These are phyloP conservation scores for Tetragonisca angustula DNA, from an alignment of 2,888 invertebrate species.

Conservation along the genomic window DNA sequence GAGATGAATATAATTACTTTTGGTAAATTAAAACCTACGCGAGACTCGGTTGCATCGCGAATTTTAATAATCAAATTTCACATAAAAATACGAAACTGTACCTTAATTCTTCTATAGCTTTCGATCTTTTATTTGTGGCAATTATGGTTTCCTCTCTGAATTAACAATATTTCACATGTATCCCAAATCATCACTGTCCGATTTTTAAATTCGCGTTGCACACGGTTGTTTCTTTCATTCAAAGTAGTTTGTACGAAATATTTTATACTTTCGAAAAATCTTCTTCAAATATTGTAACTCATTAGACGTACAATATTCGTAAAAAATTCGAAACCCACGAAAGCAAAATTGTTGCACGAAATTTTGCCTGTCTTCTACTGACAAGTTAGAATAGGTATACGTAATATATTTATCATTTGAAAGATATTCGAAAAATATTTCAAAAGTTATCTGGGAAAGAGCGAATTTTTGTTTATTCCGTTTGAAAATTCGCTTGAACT, in stretches of 20 bases:
- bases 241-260: background rate
- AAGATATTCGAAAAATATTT: no score
- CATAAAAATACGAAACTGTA: background rate
- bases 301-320: background rate
- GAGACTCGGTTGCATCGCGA: background rate
- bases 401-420: no score
- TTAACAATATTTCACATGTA: background rate
- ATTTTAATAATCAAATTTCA: background rate
- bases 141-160: background rate
- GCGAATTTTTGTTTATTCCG: no score
- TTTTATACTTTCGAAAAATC: background rate
- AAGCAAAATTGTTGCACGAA: no score
- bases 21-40: background rate
- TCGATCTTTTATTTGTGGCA: background rate
- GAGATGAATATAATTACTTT: conserved; percentile 4
- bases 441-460: no score
- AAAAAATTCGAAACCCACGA: background rate
- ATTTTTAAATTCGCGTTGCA: background rate
- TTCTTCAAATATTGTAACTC: background rate
- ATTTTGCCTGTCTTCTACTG: no score
- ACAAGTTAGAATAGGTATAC: no score
- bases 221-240: background rate
- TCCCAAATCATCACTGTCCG: background rate
- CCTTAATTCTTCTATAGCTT: background rate
- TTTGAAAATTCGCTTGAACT: background rate